Base-by-base conservation (phyloP, 2,113 vertebrate genomes). In the Ceyx melanurus region DNA sequence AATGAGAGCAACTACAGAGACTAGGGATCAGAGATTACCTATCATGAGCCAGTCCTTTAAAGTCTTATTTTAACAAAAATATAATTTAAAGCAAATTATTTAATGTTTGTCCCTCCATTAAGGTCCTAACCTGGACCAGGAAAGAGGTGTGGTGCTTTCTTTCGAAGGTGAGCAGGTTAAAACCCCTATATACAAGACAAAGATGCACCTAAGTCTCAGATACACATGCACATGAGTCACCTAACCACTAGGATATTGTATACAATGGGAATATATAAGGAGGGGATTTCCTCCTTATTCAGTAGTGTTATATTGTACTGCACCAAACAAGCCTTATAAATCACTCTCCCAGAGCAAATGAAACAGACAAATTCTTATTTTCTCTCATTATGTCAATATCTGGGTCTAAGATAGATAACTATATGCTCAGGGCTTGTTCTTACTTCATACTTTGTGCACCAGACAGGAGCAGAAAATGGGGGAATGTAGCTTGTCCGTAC, bases 401-500 rank as follows among this genome's bases (percentile, higher is more conserved):
- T 54, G 7, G 5, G 15, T 37, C 33, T 77, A 40, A 83, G 8
- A 6, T 88, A 48, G 45, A 57, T 31, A 29, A 6, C 2, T 56
- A 1, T 61, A 17, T 74, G 12, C 18, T 64, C 21, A 73, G 53
- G 42, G 48, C 33, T 48, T 43, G 4, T 50, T 82, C 1, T 0
- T 9, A 11, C 8, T 72, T 72, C 29, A 19, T 12, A 1, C 1
- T 37, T 11, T 53, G 11, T 33, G 11, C 1, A 0, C 8, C 37
- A 67, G 43, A 46, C 0, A 0, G 14, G 31, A 82, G 51, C 16
- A 45, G 46, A 16, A 84, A 50, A 5, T 12, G 3, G 3, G 4
- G 10, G 7, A 42, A 64, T 11, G 15, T 19, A 29, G 7, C 31
- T 73, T 0, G 0, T 4, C 6, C 14, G 10, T 5, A 6, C 18